Base-by-base conservation (phyloP, 1,140 invertebrate genomes). In the Orius insidiosus region DNA sequence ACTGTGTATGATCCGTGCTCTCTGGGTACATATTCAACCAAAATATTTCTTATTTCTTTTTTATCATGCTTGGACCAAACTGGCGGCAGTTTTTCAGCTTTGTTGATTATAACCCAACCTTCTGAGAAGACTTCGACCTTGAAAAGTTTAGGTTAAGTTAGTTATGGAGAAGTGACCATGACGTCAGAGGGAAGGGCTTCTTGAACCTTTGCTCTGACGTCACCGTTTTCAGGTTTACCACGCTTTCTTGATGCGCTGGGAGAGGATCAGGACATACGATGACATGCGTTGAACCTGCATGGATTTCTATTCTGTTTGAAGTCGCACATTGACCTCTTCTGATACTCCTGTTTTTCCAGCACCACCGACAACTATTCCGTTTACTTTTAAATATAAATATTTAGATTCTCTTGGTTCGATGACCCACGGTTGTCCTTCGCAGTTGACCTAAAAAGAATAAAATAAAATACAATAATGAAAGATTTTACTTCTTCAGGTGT, bases 71-170 rank as follows among this genome's bases (percentile, higher is more conserved):
- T 76, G 66, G 3, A 74, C 65, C 44, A 71, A 64, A 1, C 30
- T 14, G 49, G 50, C 14, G 37, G 56, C 6, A 64, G 63, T 9
- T 67, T 52, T 9, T 55, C 58, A 58, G 35, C 47, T 41, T 64
- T 60, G 45, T 64, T 66, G 32, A 37, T 41, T 24, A 68, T 62
- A 50, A 70, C 67, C 83, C 84, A 88, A 16, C 83, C 84, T 47
- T 83, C 76, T 38, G 82, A 86, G 57, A 87, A 88, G 36, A 87
- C 72, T 64, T 86, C 80, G 1, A 54, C 56, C 56, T 58, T 40
- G 34, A 14, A 48, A 43, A 14, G 39, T 16, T 42, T 24, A 24
- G 5, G n/a, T n/a, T n/a, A n/a, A n/a, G n/a, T n/a, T n/a, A n/a
- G n/a, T 42, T 16, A 4, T 11, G 14, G 40, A 4, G 6, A 24